These are phyloP conservation scores for Perca fluviatilis DNA, from an alignment of 2,113 vertebrate species.

Conservation along the genomic window DNA sequence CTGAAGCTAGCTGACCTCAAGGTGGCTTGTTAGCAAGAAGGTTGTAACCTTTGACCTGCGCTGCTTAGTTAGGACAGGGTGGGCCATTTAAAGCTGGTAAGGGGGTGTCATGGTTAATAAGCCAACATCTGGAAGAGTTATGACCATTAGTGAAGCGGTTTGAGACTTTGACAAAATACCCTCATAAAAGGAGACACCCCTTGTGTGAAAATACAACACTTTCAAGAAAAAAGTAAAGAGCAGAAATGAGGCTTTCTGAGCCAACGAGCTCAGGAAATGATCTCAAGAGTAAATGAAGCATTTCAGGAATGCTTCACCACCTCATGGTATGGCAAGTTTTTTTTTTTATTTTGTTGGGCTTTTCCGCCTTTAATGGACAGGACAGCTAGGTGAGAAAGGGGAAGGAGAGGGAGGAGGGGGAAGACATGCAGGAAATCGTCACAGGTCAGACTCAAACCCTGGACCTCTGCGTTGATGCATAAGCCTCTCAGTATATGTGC, in stretches of 20 bases:
- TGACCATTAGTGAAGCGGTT: slow-evolving; percentile 69
- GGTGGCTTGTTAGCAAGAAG: slow-evolving; percentile 75
- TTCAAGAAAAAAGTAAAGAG: slow-evolving; percentile 68
- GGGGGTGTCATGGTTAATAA: slow-evolving; percentile 80
- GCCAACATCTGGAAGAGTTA: slow-evolving; percentile 83
- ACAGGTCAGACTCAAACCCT: too few relatives aligned
- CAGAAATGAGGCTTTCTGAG: slow-evolving; percentile 42
- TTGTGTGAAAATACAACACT: slow-evolving; percentile 72
- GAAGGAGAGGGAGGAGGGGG: too few relatives aligned
- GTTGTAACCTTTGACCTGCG: slow-evolving; percentile 74
- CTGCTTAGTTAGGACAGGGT: slow-evolving; percentile 78
- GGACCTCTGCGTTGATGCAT: too few relatives aligned
- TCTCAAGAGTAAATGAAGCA: slow-evolving; percentile 75
- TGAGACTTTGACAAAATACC: slow-evolving; percentile 73
- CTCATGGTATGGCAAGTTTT: slow-evolving; percentile 64
- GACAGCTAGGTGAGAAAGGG: too few relatives aligned
- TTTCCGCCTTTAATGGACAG: too few relatives aligned
- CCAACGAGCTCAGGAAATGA: slow-evolving; percentile 67
- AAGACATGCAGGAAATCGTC: too few relatives aligned
- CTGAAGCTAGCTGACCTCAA: slow-evolving; percentile 70
- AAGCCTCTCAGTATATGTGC: too few relatives aligned
- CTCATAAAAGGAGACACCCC: slow-evolving; percentile 72
- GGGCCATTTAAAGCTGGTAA: slow-evolving; percentile 71
- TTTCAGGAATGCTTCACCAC: slow-evolving; percentile 74
- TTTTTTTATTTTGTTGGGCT: too few relatives aligned